Base-by-base conservation (phyloP, 2,797 vertebrate genomes). In the Tokudaia tokunoshimensis region DNA sequence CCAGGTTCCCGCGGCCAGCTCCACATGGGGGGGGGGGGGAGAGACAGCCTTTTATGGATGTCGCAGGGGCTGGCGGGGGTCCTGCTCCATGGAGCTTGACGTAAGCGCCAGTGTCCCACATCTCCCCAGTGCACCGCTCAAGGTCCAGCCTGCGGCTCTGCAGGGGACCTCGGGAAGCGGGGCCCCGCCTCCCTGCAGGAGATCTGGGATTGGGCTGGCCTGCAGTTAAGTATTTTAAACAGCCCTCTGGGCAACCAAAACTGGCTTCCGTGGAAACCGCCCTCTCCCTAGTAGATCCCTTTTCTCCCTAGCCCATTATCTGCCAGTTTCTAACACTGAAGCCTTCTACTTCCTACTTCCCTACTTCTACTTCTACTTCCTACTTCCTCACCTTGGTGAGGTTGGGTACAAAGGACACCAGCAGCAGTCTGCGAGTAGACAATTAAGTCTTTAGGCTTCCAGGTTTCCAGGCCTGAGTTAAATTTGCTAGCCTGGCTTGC, bases 121-220 rank as follows among this genome's bases (percentile, higher is more conserved):
- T 12, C 4, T 44, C 12, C n/a, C 29, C 65, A 17, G 65, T 2
- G 37, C 37, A 0, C 15, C 44, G 20, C 72, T 29, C 67, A 0
- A 12, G 15, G 22, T 3, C 85, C 34, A 55, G 50, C 61, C 4
- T 26, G 59, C 0, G 72, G 78, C 82, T 94, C 94, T 87, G 92
- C 93, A 91, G 79, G 81, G 89, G 93, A 80, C 92, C 95, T 65
- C 17, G 22, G 1, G 94, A 86, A 95, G 94, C 92, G 0, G 29
- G n/a, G 67, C 4, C 55, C 3, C 15, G 0, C 12, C 10, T 44
- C 44, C 22, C 65, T 20, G 72, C 57, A 15, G 24, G 72, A 15
- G 52, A 63, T 78, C 80, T 74, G 44, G 29, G 95, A 81, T 89
- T 80, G 83, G 63, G n/a, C 80, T 59, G 84, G 24, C 70, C 70